Base-by-base conservation (phyloP, 2,113 vertebrate species). In the Rhadina sibilatrix region DNA sequence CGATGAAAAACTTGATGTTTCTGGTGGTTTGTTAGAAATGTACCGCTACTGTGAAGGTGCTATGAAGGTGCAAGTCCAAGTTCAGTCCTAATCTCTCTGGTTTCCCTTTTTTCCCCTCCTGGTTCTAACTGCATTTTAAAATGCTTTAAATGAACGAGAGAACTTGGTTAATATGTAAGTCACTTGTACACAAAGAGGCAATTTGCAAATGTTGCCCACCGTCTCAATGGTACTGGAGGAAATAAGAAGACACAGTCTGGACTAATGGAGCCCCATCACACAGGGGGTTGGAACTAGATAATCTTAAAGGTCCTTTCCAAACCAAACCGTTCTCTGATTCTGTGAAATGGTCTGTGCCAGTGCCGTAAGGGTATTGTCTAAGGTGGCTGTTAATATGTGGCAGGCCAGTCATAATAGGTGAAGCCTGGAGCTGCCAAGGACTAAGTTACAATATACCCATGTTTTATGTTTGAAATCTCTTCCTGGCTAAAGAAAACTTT, bases 71-170 rank as follows among this genome's bases (percentile, higher is more conserved):
- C 42, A 84, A 64, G 28, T 49, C 23, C 54, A 49, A 89, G 5
- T 50, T 95, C 40, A 47, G 50, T 59, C 44, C 49, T 54, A 54
- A 52, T 65, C n/a, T 65, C 80, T 50, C 37, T 3, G 3, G 18
- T 52, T 50, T 12, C 12, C 12, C 2, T 7, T 56, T 65, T 68
- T 5, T 0, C 13, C 11, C 0, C 38, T 50, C 38, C 12, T 40
- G 15, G 6, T 82, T 78, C 79, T 60, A 85, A 42, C 65, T 69
- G 23, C 11, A 35, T 84, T 90, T 90, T 83, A 18, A 11, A 80
- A 46, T 44, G 15, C 82, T 87, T 78, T 61, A 84, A 75, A 42
- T 70, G n/a, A 27, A 66, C 85, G 18, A 0, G 6, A 65, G 52
- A 61, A 70, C 42, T 49, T 70, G n/a, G 46, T 60, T 69, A 56